phyloP scores from a whole-genome alignment of 2,797 vertebrate genomes.

The Delichon dasypus region DNA sequence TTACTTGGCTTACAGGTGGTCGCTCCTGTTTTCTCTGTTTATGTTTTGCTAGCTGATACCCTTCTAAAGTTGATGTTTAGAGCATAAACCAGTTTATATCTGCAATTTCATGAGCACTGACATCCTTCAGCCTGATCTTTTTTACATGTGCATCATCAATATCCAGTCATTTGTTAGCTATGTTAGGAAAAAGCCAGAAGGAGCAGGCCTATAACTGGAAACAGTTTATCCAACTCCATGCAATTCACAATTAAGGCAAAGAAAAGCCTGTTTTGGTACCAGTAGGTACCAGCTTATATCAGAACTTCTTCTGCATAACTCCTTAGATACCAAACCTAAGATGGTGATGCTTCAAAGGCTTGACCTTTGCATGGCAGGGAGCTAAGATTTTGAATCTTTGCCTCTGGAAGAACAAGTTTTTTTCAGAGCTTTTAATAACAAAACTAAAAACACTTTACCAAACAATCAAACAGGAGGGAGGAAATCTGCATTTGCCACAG shows the following conservation, averaged over 20 bases:
- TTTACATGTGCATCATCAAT: accelerated
- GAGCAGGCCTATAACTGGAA: neutral
- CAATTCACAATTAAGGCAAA: neutral
- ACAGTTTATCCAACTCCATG: neutral
- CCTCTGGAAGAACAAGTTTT: neutral
- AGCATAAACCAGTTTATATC: neutral
- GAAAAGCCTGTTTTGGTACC: neutral
- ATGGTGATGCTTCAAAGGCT: neutral
- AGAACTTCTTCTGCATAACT: neutral
- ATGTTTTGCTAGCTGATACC: neutral
- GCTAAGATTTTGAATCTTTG: neutral
- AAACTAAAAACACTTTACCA: neutral
- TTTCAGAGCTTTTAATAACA: neutral
- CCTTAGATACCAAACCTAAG: neutral
- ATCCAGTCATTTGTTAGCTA: neutral
- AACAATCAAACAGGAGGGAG: neutral
- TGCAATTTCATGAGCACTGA: neutral
- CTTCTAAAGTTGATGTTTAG: neutral
- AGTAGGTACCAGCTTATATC: neutral
- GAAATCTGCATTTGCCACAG: neutral
- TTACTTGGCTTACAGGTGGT: neutral
- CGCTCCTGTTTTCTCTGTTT: neutral
- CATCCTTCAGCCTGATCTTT: neutral
- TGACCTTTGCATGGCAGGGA: neutral
- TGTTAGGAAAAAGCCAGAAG: neutral